Percentiles rank a stretch among this genome's conserved stretches.
Evolutionary conservation across 2,888 invertebrate genomes (phyloP).

Genomic region (Baronia brevicornis): DNA sequence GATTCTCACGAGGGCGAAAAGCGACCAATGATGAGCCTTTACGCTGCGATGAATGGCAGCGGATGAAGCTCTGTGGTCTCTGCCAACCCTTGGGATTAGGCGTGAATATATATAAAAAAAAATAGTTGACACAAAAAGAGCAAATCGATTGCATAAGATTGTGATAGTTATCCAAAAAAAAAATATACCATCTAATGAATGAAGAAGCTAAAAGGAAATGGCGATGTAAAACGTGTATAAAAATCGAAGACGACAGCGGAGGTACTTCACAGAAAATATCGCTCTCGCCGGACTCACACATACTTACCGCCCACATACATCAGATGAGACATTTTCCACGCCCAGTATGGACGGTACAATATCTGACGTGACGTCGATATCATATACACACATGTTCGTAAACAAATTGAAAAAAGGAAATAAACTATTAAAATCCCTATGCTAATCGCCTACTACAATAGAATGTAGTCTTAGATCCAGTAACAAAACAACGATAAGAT

Average conservation of each 20-base stretch:
- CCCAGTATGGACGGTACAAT: not conserved
- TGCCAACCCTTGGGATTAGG: no score
- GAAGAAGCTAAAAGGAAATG: no score
- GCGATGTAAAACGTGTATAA: slow-evolving; percentile 1
- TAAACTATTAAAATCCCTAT: slow-evolving; percentile 1
- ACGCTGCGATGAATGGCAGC: no score
- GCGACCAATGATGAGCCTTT: no score
- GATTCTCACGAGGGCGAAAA: no score
- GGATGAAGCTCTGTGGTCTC: no score
- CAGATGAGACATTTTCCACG: not conserved
- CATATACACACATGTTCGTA: not conserved
- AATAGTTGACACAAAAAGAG: no score
- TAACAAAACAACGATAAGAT: not conserved
- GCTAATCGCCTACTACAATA: not conserved
- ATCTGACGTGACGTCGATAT: not conserved
- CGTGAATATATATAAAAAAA: no score
- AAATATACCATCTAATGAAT: no score
- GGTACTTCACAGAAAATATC: not conserved
- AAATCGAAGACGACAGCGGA: no score
- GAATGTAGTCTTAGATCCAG: not conserved
- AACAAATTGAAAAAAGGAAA: not conserved
- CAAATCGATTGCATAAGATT: no score
- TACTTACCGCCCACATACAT: not conserved
- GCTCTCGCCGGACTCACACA: not conserved
- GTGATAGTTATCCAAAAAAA: no score